A percentile compares a stretch with the other conserved stretches of the same genome.
phyloP scores from a whole-genome alignment of 2,113 vertebrate species.

The Maccullochella peelii region DNA sequence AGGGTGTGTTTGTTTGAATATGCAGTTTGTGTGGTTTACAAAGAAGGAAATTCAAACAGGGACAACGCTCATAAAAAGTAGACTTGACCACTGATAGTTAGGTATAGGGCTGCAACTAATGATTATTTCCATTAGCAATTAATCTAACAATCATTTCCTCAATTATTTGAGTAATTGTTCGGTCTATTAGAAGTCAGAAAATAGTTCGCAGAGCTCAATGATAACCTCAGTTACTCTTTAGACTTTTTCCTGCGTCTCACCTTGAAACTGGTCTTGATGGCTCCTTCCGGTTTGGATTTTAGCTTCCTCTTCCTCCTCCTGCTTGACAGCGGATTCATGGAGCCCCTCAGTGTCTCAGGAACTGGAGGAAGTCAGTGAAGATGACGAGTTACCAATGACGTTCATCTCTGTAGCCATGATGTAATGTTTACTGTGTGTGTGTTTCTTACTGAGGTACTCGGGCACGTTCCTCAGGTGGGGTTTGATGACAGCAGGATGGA shows the following conservation, averaged over 20 bases:
- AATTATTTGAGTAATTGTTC: neutral
- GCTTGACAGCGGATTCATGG: slow-evolving; percentile 66
- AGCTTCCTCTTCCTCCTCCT: slow-evolving; percentile 66
- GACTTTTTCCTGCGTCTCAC: slow-evolving; percentile 66
- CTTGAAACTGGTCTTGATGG: slow-evolving; percentile 77
- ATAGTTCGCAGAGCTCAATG: neutral
- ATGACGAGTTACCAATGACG: neutral
- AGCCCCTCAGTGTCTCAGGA: slow-evolving; percentile 81
- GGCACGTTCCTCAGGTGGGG: slow-evolving; percentile 92
- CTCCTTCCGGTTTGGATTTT: slow-evolving; percentile 35
- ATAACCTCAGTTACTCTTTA: no score
- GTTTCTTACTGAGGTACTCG: slow-evolving; percentile 88
- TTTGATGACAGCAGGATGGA: slow-evolving; percentile 92
- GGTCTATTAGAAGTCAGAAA: neutral
- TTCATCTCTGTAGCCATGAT: neutral
- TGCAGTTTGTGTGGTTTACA: no score
- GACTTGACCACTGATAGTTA: neutral
- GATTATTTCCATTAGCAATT: no score
- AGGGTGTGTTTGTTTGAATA: neutral
- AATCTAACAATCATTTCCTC: neutral
- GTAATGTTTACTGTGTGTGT: no score
- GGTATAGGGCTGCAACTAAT: neutral
- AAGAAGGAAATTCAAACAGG: no score
- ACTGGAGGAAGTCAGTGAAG: slow-evolving; percentile 74
- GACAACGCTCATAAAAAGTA: neutral